Base-by-base conservation (phyloP, 2,797 vertebrate species). In the Diglossa cyanea region DNA sequence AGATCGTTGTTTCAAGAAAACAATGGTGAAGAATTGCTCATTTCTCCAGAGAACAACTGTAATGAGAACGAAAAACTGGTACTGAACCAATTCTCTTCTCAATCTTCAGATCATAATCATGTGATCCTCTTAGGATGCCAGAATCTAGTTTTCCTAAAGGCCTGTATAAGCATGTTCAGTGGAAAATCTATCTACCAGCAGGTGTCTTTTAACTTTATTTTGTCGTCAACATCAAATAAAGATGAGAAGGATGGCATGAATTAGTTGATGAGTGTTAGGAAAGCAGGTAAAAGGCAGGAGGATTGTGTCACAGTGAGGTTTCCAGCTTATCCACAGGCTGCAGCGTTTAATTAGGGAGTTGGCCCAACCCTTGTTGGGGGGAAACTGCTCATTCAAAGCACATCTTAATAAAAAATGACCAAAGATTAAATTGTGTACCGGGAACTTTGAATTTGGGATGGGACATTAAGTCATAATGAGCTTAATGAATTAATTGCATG, bases 291-390 rank as follows among this genome's bases (percentile, higher is more conserved):
- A 97, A 98, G 97, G 97, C 98, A 97, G 98, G 98, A 98, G 97
- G 98, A 97, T 96, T 96, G 93, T 97, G 97, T 97, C 98, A 97
- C 97, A 97, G 96, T 97, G 91, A 97, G 97, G 96, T 96, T 98
- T 94, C 94, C 86, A 95, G 97, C 97, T 98, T 97, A 98, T 97
- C 98, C 98, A 97, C 97, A 97, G 97, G 97, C 97, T 97, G 96
- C 97, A 96, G 96, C 96, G 88, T 98, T 98, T 98, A 98, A 98
- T 98, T 98, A 98, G 97, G 96, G 95, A 98, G 93, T 97, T 97
- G 97, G 97, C 97, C 98, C 96, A 42, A 58, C 79, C 87, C 72
- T 94, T 90, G 78, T 70, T 91, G 39, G 48, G 68, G 57, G 47
- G 33, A 55, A 51, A 20, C 4, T 20, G 24, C 42, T 90, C 14